These are phyloP conservation scores for Petrophora chlorosata DNA, from an alignment of 2,888 invertebrate genomes.

Conservation along the genomic window DNA sequence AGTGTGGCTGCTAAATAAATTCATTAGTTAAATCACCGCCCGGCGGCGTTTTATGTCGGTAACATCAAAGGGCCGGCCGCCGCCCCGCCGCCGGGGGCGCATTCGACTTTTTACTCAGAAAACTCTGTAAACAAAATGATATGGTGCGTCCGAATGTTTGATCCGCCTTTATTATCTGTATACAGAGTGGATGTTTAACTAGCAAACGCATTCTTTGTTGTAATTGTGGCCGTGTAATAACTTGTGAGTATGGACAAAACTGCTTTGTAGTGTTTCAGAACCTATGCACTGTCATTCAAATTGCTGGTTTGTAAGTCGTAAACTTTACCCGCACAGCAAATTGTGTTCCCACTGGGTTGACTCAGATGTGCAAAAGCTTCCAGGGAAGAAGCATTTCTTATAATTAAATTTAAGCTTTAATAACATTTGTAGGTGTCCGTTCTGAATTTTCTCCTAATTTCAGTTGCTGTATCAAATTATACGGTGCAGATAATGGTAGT, in stretches of 20 bases:
- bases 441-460: constrained; percentile 34
- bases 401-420: constrained; percentile 7
- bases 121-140: constrained; percentile 83
- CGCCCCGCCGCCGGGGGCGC: constrained; percentile 75
- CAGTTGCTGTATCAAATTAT: constrained; percentile 43
- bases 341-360: background rate
- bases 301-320: background rate
- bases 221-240: constrained; percentile 64
- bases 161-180: constrained; percentile 81
- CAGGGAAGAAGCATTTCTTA: background rate
- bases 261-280: constrained; percentile 45
- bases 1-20: constrained; percentile 82
- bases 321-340: background rate
- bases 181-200: constrained; percentile 73
- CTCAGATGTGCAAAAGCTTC: background rate
- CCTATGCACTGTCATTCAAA: background rate
- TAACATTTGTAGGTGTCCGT: constrained; percentile 7
- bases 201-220: constrained; percentile 71
- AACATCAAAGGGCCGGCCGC: constrained; percentile 76
- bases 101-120: constrained; percentile 82
- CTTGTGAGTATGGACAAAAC: constrained; percentile 52
- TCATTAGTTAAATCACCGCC: constrained; percentile 84
- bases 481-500: constrained; percentile 47
- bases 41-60: constrained; percentile 83
- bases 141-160: constrained; percentile 80